A percentile compares a stretch with the other conserved stretches of the same genome.
Conservation (phyloP, 2,113 vertebrate genomes). For the Chionomys nivalis region DNA sequence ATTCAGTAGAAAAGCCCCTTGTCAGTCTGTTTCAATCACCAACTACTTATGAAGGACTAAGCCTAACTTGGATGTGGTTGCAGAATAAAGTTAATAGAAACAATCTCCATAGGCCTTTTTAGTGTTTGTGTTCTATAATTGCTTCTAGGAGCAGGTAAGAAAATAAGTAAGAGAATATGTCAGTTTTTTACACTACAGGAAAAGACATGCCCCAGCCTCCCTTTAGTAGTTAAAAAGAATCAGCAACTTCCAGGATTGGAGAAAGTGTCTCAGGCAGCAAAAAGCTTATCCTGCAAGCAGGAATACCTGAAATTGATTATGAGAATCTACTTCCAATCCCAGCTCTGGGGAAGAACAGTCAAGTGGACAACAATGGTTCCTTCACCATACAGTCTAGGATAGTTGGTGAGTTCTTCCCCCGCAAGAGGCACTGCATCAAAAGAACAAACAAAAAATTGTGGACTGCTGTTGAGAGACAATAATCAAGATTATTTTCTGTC, state of each 20-base stretch:
- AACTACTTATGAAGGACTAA: neutral
- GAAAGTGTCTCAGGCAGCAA: neutral
- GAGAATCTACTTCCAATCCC: neutral
- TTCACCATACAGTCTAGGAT: neutral
- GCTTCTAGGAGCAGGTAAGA: neutral
- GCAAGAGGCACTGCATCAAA: neutral
- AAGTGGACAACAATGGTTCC: neutral
- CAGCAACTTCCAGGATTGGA: neutral
- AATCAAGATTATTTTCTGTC: too few species aligned
- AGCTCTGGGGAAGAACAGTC: neutral
- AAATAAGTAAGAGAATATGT: neutral
- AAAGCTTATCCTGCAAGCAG: neutral
- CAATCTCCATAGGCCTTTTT: neutral
- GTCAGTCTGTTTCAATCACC: neutral
- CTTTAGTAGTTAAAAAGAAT: neutral
- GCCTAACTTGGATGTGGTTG: neutral
- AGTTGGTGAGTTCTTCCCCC: neutral
- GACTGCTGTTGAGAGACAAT: neutral
- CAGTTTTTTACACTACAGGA: neutral
- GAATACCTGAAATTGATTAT: neutral
- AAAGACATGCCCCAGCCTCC: neutral
- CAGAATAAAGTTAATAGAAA: neutral
- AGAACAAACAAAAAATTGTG: neutral
- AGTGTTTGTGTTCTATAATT: neutral
- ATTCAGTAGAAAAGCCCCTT: neutral